Evolutionary conservation across 2,797 vertebrate genomes (phyloP), one percentile per base, ranked within the genome.

Genomic region (Natrix natrix): DNA sequence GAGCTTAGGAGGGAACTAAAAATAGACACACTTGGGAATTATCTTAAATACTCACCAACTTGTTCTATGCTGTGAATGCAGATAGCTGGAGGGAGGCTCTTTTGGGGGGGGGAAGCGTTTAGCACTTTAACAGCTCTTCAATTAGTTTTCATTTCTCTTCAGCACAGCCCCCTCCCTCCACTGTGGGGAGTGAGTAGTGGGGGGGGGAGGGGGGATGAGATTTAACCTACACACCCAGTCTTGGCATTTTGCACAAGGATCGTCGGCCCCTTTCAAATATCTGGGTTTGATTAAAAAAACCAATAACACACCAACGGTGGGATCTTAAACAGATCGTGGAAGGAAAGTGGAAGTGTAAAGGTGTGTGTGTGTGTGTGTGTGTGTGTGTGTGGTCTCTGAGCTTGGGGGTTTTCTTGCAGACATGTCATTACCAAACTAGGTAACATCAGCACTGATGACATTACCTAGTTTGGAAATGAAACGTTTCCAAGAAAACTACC

Each of bases 1-100:
- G 97, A 99, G 98, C 99, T 99, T 99, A 99, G 98, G 98, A 98
- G 97, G 95, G 96, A 96, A 96, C 98, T 99, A 99, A 99, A 99
- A 99, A 99, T 99, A 99, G 98, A 97, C 97, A 95, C 98, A 97
- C 97, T 97, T 98, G 98, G 98, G 98, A 98, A 98, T 98, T 98
- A 98, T 98, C 98, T 98, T 98, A 97, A 98, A 98, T 98, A 98
- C 96, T 96, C 98, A 97, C 98, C 98, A 98, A 98, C 97, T 98
- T 98, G 97, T 97, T 98, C 97, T 97, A 97, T 97, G 95, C 97
- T 97, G 97, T 96, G 97, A 97, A 98, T 97, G 97, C 95, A 97
- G 98, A 98, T 98, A 98, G 98, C 98, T 97, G 96, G 96, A 98
- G 98, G 97, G 97, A 96, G 97, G 97, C 98, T 98, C 98, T 98